Conservation (phyloP, 2,797 vertebrate genomes). For the Pseudochaenichthys georgianus region DNA sequence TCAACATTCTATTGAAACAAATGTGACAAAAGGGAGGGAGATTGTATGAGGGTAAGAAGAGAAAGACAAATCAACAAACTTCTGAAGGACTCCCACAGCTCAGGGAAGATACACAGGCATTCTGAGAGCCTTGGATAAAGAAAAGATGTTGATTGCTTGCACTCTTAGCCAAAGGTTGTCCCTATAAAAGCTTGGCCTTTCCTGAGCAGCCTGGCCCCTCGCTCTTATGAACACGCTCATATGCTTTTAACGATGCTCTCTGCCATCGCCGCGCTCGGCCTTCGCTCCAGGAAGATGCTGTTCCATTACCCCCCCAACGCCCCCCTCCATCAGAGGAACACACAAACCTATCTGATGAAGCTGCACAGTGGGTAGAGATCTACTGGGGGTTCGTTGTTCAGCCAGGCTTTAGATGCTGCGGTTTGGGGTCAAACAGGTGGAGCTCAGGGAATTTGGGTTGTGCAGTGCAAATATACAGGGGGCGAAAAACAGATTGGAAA, state of each 20-base stretch:
- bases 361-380: constrained; percentile 28
- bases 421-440: constrained; percentile 48
- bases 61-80: constrained; percentile 40
- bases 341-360: constrained; percentile 59
- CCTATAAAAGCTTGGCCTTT: constrained; percentile 78
- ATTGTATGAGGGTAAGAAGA: neutral
- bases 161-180: constrained; percentile 72
- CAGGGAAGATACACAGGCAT: constrained; percentile 33
- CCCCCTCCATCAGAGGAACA: constrained; percentile 39
- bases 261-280: constrained; percentile 52
- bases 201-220: constrained; percentile 61
- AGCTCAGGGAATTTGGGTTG: constrained; percentile 37
- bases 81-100: constrained; percentile 51
- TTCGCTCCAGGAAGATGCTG: constrained; percentile 66
- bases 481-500: neutral
- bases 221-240: constrained; percentile 63
- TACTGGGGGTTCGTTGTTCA: constrained; percentile 28
- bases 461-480: constrained; percentile 21
- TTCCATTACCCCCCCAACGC: constrained; percentile 71
- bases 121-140: constrained; percentile 64
- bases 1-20: constrained; percentile 61
- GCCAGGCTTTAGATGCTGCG: constrained; percentile 28
- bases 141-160: constrained; percentile 76
- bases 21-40: constrained; percentile 27
- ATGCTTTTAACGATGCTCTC: constrained; percentile 78